Base-by-base conservation (phyloP, 2,888 invertebrate species). In the Drosophila multiciliata region DNA sequence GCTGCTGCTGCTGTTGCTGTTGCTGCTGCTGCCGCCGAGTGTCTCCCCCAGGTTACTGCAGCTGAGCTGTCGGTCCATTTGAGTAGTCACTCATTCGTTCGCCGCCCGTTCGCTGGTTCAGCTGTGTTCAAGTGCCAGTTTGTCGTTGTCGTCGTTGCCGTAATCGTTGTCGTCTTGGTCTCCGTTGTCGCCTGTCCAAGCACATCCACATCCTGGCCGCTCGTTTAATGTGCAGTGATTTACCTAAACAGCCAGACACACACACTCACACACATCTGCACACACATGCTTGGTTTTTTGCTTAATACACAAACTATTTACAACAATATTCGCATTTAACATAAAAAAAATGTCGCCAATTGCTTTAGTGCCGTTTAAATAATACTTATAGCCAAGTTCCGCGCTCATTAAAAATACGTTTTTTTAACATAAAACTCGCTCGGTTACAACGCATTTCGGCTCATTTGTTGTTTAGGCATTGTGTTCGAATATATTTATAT, bases 71-170 rank as follows among this genome's bases (percentile, higher is more conserved):
- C 85, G 86, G 89, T 86, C 89, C 87, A 87, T 90, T 86, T 90
- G 87, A 85, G 88, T 90, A 83, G 66, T 87, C 77, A 78, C 78
- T 83, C 79, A 82, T 90, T 87, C 89, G 90, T 83, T 90, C 72
- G 89, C 89, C 83, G 85, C 85, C 89, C 72, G 85, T 83, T 86
- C 85, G 85, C 89, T 89, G 88, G 90, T 86, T 89, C 89, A 85
- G 85, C 85, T 89, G 85, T 89, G 89, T 85, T 73, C 76, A 78
- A 80, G 85, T 72, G 81, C 73, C 85, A 66, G 73, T 61, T 45
- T 77, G 65, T 75, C 62, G 73, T 38, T 63, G 75, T 65, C 73
- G 69, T 64, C 58, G 66, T 68, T 54, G 53, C 42, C 40, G 49
- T 49, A 20, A 23, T 58, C 55, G 65, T 55, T 62, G 54, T 48